Evolutionary conservation across 2,113 vertebrate species (phyloP).

Genomic region (Collichthys lucidus): DNA sequence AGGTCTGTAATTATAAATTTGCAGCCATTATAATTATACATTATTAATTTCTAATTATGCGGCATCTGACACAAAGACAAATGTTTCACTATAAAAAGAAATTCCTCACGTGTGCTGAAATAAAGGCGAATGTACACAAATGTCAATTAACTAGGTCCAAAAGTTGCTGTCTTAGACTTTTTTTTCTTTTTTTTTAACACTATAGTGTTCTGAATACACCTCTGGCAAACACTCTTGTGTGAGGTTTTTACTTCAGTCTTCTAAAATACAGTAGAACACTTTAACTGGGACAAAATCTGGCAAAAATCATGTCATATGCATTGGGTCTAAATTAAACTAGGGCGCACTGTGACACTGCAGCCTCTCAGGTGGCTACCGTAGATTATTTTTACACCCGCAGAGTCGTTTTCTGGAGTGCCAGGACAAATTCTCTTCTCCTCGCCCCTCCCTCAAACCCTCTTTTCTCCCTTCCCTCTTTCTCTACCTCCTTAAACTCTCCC

Average conservation of each 20-base stretch:
- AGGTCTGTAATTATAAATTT: constrained; percentile 34
- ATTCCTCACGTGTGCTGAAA: constrained; percentile 32
- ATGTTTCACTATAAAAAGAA: constrained; percentile 58
- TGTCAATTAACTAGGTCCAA: constrained; percentile 19
- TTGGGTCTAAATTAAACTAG: constrained; percentile 81
- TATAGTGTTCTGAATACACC: constrained; percentile 28
- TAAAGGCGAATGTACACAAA: constrained; percentile 58
- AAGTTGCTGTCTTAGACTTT: constrained; percentile 42
- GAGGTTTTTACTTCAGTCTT: constrained; percentile 34
- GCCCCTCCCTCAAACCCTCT: constrained; percentile 65
- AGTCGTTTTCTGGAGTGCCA: constrained; percentile 80
- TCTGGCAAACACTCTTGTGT: constrained; percentile 12
- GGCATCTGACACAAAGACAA: constrained; percentile 58
- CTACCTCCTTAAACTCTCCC: constrained; percentile 14
- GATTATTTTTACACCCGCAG: constrained; percentile 85
- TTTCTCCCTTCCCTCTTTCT: constrained; percentile 35
- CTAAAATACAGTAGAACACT: constrained; percentile 59
- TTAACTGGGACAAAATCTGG: constrained; percentile 77
- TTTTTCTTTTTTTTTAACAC: background rate
- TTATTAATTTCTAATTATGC: constrained; percentile 64
- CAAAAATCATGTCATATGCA: constrained; percentile 73
- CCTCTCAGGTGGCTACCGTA: constrained; percentile 83
- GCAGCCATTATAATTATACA: constrained; percentile 50
- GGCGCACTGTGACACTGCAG: constrained; percentile 84
- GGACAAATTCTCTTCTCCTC: constrained; percentile 77